These are phyloP conservation scores for Conger conger DNA, from an alignment of 2,113 vertebrate genomes.

Conservation along the genomic window DNA sequence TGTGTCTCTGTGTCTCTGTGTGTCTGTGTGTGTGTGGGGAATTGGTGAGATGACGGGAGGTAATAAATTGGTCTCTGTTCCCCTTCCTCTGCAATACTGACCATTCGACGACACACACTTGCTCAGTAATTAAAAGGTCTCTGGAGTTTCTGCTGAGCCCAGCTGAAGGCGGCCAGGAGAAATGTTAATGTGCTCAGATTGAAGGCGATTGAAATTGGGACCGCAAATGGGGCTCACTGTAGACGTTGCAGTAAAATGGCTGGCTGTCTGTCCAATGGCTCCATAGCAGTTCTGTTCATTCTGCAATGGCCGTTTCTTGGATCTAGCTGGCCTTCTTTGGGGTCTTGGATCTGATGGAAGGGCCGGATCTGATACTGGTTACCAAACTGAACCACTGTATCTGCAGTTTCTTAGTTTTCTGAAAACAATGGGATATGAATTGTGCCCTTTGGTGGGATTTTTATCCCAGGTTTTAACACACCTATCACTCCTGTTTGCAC, in stretches of 20 bases:
- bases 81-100: neutral
- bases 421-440: neutral
- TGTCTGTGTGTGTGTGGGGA: neutral
- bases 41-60: neutral
- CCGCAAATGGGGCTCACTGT: neutral
- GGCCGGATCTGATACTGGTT: neutral
- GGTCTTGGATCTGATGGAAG: neutral
- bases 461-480: no score
- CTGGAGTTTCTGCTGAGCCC: neutral
- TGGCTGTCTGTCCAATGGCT: neutral
- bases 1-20: neutral
- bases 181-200: neutral
- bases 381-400: neutral
- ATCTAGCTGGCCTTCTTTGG: neutral
- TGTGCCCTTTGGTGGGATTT: no score
- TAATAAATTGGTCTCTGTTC: neutral
- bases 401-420: neutral
- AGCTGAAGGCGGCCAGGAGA: neutral
- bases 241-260: neutral
- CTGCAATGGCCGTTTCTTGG: neutral
- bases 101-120: neutral
- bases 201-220: neutral
- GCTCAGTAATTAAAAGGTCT: neutral
- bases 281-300: neutral
- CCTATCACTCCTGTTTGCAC: no score